Base-by-base conservation (phyloP, 2,888 invertebrate genomes). In the Pilophorus perplexus region DNA sequence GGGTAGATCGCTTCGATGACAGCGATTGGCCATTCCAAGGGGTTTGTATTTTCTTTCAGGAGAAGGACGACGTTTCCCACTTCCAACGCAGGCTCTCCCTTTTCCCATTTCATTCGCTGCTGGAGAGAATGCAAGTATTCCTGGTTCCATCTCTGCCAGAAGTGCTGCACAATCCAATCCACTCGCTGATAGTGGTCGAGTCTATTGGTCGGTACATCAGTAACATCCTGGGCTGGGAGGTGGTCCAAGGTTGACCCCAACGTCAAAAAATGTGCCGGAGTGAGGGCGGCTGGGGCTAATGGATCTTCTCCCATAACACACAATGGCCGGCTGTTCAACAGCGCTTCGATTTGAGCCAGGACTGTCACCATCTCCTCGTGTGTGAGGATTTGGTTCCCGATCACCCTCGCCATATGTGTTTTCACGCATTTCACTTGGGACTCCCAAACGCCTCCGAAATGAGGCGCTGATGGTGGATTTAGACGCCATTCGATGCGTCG, bases 261-360 rank as follows among this genome's bases (percentile, higher is more conserved):
- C 2, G 2, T 44, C 2, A 44, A 2, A 16, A 44, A 44, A 44
- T 44, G 44, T 14, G 44, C 44, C 5, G 44, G 44, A 44, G 8
- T 42, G 3, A 44, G 18, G 14, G 44, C 44, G 18, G 44, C n/a
- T 16, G 44, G 44, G 5, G 44, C 44, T 16, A 5, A 14, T 3
- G 44, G 42, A 14, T 42, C 42, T 42, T 42, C 42, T 10, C 44
- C 18, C 14, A 44, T 14, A 10, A 6, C 44, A 12, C n/a, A 27
- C 22, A 62, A 12, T 2, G 67, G 67, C 2, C 44, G 14, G 4
- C 52, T 62, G 50, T 67, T 62, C 1, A 67, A 14, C 2, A 67
- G 37, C 8, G 50, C 67, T 40, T 67, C 60, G 10, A 67, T 50
- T 12, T 37, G 22, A 2, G 20, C 8, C 2, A 50, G 20, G 18